phyloP scores from a whole-genome alignment of 2,113 vertebrate species.

The Diphyllodes magnificus region DNA sequence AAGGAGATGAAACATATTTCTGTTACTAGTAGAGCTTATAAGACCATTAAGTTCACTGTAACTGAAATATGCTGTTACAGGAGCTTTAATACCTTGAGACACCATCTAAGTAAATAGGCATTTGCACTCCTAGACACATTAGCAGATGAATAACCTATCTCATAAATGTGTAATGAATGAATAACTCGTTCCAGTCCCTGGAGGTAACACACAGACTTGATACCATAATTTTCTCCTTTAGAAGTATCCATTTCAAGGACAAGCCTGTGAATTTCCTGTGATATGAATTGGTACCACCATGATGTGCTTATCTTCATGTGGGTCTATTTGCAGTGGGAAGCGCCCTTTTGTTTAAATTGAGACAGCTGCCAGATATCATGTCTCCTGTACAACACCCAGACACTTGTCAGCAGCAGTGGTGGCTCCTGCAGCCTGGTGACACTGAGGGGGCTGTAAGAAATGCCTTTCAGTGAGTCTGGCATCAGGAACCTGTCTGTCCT shows the following conservation, averaged over 20 bases:
- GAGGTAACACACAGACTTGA: background rate
- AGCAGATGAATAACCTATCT: conserved; percentile 13
- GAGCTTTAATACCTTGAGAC: background rate
- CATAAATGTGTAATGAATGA: conserved; percentile 3
- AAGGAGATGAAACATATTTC: background rate
- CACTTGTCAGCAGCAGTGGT: background rate
- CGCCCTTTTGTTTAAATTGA: background rate
- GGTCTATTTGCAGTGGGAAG: background rate
- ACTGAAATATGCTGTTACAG: background rate
- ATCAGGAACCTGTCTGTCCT: background rate
- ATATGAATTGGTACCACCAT: background rate
- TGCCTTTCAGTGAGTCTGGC: background rate
- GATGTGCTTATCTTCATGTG: background rate
- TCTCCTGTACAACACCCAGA: background rate
- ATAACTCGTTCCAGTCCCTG: background rate
- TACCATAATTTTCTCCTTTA: background rate
- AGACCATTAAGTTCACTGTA: background rate
- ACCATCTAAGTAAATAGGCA: background rate
- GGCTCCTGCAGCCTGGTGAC: background rate
- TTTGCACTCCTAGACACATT: background rate
- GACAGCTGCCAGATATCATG: background rate
- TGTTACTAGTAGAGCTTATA: background rate
- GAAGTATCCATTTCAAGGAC: background rate
- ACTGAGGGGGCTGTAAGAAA: background rate
- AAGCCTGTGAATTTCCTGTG: background rate